These are phyloP conservation scores for Salminus brasiliensis DNA, from an alignment of 2,113 vertebrate species.

Conservation along the genomic window DNA sequence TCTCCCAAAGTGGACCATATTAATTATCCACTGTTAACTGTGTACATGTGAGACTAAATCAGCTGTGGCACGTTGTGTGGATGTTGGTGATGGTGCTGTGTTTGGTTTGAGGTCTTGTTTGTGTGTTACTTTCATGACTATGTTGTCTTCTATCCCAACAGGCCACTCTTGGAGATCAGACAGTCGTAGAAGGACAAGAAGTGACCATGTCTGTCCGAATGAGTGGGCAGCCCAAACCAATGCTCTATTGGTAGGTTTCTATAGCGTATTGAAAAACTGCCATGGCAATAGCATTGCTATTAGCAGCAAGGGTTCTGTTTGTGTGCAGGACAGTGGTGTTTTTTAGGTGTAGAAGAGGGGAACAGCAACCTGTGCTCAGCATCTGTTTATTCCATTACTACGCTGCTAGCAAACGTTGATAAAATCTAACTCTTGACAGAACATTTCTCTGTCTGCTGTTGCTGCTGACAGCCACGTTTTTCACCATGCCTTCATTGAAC, in stretches of 20 bases:
- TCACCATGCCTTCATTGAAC: no score
- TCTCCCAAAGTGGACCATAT: neutral
- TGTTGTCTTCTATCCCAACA: constrained; percentile 56
- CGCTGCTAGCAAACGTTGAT: no score
- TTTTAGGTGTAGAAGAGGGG: no score
- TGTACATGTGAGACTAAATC: neutral
- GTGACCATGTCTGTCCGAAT: constrained; percentile 88
- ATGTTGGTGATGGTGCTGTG: neutral
- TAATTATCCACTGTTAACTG: neutral
- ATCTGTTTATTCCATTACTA: no score
- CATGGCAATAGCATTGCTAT: no score
- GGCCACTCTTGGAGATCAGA: constrained; percentile 86
- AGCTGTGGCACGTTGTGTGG: neutral
- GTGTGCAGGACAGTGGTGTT: no score
- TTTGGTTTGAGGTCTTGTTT: neutral
- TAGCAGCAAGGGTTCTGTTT: no score
- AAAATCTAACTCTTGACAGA: no score
- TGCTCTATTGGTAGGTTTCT: constrained; percentile 93
- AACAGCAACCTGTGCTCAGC: no score
- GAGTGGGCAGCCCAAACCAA: constrained; percentile 92
- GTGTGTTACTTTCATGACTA: neutral
- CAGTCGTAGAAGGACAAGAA: constrained; percentile 90
- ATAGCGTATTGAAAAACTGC: neutral
- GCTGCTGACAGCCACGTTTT: no score
- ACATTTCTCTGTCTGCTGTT: no score